Evolutionary conservation across 2,113 vertebrate genomes (phyloP), one percentile per base, ranked within the genome.

Genomic region (Dolichotis patagonum): DNA sequence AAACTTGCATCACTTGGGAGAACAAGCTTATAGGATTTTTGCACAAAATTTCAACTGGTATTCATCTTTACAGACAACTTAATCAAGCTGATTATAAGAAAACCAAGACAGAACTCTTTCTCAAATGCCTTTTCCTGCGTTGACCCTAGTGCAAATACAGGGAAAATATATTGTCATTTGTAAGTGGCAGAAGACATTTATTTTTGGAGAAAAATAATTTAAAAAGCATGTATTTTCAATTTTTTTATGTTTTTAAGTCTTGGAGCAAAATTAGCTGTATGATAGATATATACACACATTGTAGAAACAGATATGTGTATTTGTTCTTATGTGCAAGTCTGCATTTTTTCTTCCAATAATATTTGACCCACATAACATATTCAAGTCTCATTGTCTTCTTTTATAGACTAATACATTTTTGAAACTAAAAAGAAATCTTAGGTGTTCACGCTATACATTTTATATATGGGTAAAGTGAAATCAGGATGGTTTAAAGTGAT

Each of bases 11-110:
- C 28, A 67, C 46, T 62, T 17, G 41, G 12, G 11, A 22, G 97
- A 97, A 91, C n/a, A 0, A 93, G 62, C 62, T 94, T 69, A 84
- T 28, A 20, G n/a, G 82, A 96, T 69, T 82, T 89, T 75, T 78
- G 77, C 41, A 94, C 85, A 83, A 85, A 93, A 71, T 96, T 97
- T 80, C 58, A 95, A 93, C 4, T 84, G 35, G 65, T 41, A 3
- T 1, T 80, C 43, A 96, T 95, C 69, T 88, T 71, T 97, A 88
- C 4, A 75, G n/a, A 56, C 65, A 83, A 91, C 73, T 97, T 97
- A 96, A 77, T 91, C 81, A 97, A 16, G 14, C 3, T 67, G 81
- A 43, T 75, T 41, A 71, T 10, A 96, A 83, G 54, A 63, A 78
- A 85, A 95, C 77, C 49, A 87, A 92, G 26, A 56, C 54, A 65